These are phyloP conservation scores for Stictonetta naevosa DNA, from an alignment of 2,113 vertebrate species.

Conservation along the genomic window DNA sequence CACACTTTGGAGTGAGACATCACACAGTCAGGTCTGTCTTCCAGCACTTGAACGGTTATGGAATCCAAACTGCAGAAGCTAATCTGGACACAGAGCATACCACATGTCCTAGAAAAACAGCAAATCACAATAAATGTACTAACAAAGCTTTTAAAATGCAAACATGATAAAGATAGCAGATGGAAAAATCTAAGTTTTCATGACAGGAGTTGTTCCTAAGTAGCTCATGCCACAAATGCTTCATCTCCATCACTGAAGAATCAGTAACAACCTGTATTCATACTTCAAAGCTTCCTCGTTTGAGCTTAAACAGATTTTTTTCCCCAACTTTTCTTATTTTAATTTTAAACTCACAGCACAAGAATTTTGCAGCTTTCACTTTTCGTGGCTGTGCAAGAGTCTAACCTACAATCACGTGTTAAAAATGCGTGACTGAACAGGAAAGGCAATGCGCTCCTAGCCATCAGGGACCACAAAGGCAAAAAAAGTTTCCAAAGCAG, in stretches of 20 bases:
- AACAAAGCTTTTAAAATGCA: background rate
- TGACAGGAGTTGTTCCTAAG: background rate
- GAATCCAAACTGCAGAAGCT: background rate
- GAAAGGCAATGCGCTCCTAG: background rate
- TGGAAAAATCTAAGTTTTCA: background rate
- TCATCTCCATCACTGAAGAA: background rate
- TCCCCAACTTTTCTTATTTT: accelerated
- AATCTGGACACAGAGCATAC: background rate
- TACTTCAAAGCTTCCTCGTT: background rate
- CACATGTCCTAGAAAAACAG: background rate
- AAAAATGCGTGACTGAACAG: background rate
- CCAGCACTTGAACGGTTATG: background rate
- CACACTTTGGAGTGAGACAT: background rate
- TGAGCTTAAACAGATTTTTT: background rate
- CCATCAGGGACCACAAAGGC: background rate
- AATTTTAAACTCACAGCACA: background rate
- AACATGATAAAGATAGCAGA: background rate
- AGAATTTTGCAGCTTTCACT: background rate
- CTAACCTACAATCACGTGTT: background rate
- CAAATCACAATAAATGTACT: background rate
- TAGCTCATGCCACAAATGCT: background rate
- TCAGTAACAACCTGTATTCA: background rate
- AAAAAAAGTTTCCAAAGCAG: background rate
- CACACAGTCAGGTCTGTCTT: background rate
- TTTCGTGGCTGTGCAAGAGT: background rate